These are phyloP conservation scores for Columba livia DNA, from an alignment of 2,113 vertebrate genomes.

Conservation along the genomic window DNA sequence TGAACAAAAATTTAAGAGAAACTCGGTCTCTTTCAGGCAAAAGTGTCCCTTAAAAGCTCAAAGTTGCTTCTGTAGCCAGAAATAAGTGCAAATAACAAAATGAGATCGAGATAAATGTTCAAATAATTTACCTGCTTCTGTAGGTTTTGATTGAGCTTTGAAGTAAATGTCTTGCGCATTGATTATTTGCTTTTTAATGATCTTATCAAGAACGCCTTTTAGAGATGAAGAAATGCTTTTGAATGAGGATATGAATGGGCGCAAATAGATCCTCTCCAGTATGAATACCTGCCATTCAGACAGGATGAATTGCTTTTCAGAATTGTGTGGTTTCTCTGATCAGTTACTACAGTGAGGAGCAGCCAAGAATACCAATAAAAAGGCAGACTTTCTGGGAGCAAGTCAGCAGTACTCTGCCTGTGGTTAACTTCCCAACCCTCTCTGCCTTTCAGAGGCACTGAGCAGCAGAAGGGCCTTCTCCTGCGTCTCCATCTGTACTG, in stretches of 20 bases:
- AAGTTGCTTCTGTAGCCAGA: not conserved
- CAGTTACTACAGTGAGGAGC: not conserved
- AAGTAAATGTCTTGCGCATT: not conserved
- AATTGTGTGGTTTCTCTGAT: not conserved
- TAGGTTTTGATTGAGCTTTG: slow-evolving; percentile 21
- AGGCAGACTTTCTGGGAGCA: not conserved
- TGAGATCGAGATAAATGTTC: not conserved
- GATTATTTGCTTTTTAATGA: slow-evolving; percentile 42
- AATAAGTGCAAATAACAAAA: slow-evolving; percentile 2
- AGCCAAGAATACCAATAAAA: slow-evolving; percentile 29
- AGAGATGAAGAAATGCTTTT: slow-evolving; percentile 16
- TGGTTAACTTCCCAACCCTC: not conserved
- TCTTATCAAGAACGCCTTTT: slow-evolving; percentile 7
- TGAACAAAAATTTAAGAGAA: not conserved
- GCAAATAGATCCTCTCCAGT: slow-evolving; percentile 24
- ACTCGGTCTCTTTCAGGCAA: not conserved
- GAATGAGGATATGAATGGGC: slow-evolving; percentile 23
- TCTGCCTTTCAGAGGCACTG: not conserved
- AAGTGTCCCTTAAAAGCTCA: not conserved
- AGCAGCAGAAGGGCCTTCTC: not conserved
- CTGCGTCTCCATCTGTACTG: not conserved
- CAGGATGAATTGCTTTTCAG: not conserved
- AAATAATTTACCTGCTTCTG: not conserved
- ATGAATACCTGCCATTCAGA: slow-evolving; percentile 53
- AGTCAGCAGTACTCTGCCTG: not conserved